Conservation (phyloP, 2,888 invertebrate genomes). For the Antitype chi region DNA sequence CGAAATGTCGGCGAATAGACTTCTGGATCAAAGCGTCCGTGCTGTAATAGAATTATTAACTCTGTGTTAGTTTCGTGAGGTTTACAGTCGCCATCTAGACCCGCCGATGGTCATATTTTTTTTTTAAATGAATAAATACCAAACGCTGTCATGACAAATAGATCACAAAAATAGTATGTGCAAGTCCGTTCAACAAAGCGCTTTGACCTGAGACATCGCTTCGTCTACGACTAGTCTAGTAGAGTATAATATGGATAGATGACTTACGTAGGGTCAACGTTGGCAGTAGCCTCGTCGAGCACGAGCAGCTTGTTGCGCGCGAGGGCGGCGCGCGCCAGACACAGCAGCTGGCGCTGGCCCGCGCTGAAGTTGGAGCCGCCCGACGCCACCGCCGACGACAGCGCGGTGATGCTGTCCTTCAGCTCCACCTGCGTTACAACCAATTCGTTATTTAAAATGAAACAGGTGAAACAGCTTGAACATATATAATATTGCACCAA, state of each 20-base stretch:
- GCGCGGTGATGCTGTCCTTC: conserved; percentile 92
- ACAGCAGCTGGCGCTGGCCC: conserved; percentile 96
- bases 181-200: neutral
- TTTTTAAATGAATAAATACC: neutral
- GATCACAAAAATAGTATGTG: neutral
- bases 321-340: conserved; percentile 96
- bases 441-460: neutral
- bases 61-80: neutral
- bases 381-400: conserved; percentile 92
- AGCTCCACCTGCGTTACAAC: conserved; percentile 92
- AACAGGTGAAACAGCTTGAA: neutral
- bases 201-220: neutral
- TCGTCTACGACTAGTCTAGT: neutral
- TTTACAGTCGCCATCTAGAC: neutral
- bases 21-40: conserved; percentile 96
- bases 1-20: conserved; percentile 95
- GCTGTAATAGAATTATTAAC: conserved; percentile 78
- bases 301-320: conserved; percentile 95
- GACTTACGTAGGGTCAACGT: conserved; percentile 95
- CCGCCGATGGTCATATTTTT: neutral
- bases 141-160: neutral
- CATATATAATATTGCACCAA: neutral
- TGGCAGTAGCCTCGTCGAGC: conserved; percentile 97
- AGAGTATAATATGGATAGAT: neutral
- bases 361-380: conserved; percentile 96